A percentile compares a stretch with the other conserved stretches of the same genome.
Evolutionary conservation across 2,888 invertebrate species (phyloP).

Genomic region (Hylaea fasciaria): DNA sequence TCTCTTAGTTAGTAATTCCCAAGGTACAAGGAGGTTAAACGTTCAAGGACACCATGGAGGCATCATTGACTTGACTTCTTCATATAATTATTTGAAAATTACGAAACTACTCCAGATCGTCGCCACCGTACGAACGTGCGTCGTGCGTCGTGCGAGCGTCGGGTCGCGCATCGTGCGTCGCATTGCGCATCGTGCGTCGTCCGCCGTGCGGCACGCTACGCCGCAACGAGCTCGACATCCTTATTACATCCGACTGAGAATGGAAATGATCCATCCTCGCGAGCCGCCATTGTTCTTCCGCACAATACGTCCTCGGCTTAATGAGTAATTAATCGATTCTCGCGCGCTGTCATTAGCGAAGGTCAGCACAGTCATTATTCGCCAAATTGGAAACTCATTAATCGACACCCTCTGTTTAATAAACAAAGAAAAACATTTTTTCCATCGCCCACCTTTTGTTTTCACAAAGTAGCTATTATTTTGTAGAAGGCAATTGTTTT

Average conservation of each 20-base stretch:
- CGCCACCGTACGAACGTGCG: too few species aligned
- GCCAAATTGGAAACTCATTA: conserved; percentile 36
- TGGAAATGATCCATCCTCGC: conserved; percentile 28
- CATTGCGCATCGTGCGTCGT: too few species aligned
- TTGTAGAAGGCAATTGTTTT: conserved; percentile 11
- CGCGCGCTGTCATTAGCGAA: conserved; percentile 27
- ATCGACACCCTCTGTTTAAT: conserved; percentile 33
- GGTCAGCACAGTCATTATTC: conserved; percentile 24
- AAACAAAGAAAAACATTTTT: conserved; percentile 35
- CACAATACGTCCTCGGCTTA: conserved; percentile 35
- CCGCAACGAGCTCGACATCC: not conserved
- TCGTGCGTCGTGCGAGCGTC: too few species aligned
- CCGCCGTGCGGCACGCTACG: not conserved
- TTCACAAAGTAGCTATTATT: conserved; percentile 4
- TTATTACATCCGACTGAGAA: conserved; percentile 8
- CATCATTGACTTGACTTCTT: too few species aligned
- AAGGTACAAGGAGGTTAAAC: too few species aligned
- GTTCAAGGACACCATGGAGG: too few species aligned
- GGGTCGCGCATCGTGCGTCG: too few species aligned
- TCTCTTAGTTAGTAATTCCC: too few species aligned
- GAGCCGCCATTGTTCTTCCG: conserved; percentile 24
- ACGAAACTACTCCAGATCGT: too few species aligned
- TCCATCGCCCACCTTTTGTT: conserved; percentile 15
- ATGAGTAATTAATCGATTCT: conserved; percentile 39
- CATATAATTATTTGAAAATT: too few species aligned